A percentile compares a stretch with the other conserved stretches of the same genome.
Conservation (phyloP, 2,113 vertebrate species). For the Callaeas wilsoni region DNA sequence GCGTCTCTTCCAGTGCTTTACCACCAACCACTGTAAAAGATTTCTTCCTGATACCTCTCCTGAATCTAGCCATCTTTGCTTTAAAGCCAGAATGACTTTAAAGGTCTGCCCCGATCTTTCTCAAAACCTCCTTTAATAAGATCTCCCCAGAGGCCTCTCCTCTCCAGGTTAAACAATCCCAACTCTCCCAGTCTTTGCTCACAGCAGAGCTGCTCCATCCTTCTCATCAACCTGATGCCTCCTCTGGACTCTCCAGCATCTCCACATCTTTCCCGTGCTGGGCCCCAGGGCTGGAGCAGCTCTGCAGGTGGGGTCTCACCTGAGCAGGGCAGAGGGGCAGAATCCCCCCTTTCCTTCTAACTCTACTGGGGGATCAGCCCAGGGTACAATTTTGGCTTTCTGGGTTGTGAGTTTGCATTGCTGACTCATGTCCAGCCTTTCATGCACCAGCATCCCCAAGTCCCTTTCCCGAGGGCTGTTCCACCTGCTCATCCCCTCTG, state of each 20-base stretch:
- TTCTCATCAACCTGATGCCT: not conserved
- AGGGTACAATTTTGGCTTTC: not conserved
- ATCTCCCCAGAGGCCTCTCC: not conserved
- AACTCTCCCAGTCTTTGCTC: not conserved
- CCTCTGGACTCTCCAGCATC: not conserved
- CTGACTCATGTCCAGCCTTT: not conserved
- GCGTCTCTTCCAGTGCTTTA: not conserved
- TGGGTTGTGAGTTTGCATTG: not conserved
- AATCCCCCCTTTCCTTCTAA: not conserved
- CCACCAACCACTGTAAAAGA: not conserved
- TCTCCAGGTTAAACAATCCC: not conserved
- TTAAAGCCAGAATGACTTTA: not conserved
- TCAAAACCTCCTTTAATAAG: not conserved
- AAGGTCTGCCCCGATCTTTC: not conserved
- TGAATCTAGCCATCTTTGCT: not conserved
- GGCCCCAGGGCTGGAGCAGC: not conserved
- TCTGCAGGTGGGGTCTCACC: not conserved
- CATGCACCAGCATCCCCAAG: not conserved
- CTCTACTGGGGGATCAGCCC: not conserved
- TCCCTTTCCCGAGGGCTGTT: not conserved
- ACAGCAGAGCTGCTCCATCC: not conserved
- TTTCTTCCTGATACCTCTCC: not conserved
- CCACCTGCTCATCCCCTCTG: not conserved
- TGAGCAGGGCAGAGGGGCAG: not conserved
- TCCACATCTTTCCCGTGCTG: not conserved